These are phyloP conservation scores for Hylaea fasciaria DNA, from an alignment of 2,888 invertebrate species.

Conservation along the genomic window DNA sequence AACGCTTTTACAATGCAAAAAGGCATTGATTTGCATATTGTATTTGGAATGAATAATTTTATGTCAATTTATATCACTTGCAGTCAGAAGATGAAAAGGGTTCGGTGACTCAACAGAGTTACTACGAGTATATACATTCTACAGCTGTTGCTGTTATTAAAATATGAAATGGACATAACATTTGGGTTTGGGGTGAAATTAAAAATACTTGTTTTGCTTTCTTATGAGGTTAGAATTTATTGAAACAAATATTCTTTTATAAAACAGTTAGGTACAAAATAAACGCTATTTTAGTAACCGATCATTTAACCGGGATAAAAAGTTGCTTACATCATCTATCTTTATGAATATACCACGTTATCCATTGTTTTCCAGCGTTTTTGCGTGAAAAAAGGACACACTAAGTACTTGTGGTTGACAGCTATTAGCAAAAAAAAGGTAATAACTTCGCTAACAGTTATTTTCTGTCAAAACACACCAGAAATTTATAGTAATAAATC, in stretches of 20 bases:
- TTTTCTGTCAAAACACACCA: slow-evolving; percentile 15
- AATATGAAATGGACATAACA: slow-evolving; percentile 21
- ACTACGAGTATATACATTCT: slow-evolving; percentile 21
- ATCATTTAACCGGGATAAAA: too few species aligned
- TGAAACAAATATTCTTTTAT: too few species aligned
- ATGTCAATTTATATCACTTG: slow-evolving; percentile 44
- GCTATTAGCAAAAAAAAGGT: slow-evolving; percentile 15
- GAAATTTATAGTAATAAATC: slow-evolving; percentile 9
- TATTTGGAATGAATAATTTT: slow-evolving; percentile 38
- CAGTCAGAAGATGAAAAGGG: slow-evolving; percentile 51
- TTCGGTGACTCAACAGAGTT: slow-evolving; percentile 45
- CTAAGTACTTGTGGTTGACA: not conserved
- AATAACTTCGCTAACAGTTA: slow-evolving; percentile 16
- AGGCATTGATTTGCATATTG: slow-evolving; percentile 23
- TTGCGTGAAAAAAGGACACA: too few species aligned
- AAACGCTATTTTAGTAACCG: too few species aligned
- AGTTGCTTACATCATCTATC: too few species aligned
- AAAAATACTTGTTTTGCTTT: too few species aligned
- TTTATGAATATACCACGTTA: too few species aligned
- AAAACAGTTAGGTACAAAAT: too few species aligned
- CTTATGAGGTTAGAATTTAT: too few species aligned
- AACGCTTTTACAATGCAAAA: slow-evolving; percentile 10
- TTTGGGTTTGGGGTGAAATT: not conserved
- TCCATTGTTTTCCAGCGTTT: too few species aligned
- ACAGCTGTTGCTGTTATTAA: slow-evolving; percentile 31